Evolutionary conservation across 2,797 vertebrate species (phyloP), one percentile per base, ranked within the genome.

Genomic region (Chelonia mydas): DNA sequence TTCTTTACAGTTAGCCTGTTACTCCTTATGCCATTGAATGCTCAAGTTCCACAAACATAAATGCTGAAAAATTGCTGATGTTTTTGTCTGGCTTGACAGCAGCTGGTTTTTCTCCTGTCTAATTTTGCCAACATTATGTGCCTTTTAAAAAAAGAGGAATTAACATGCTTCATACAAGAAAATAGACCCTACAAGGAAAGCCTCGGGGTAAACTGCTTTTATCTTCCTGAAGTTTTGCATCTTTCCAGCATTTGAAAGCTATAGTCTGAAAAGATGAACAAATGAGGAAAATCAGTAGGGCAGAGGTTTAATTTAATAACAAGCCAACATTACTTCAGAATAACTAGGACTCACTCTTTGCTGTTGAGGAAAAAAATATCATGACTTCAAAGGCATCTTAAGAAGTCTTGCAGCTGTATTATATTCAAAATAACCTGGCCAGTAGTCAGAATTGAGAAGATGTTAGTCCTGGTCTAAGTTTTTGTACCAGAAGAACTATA

Each of bases 281-380:
- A 81, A 55, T 41, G 45, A 59, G 45, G 74, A 77, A 37, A 74
- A 53, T 65, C 50, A 90, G 2, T 41, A 76, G 28, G 78, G 82
- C 53, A 50, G 53, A 84, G 82, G 15, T 92, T 89, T 95, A 89
- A 90, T 89, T 91, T 65, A 76, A 25, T 57, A 3, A 1, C 92
- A 90, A 95, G 84, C 87, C 80, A 49, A 13, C 83, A 87, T 54
- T 77, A 54, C 51, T 90, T 90, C 72, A 91, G 23, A 50, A 92
- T 80, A 91, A 94, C 41, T 87, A 90, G 90, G 72, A 90, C 90
- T 84, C 47, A 2, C 45, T 87, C 0, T 77, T 84, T 74, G 68
- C 61, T 80, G 54, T 81, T 87, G 83, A 92, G 78, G 84, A 54
- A 93, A 82, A 89, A 47, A 88, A 90, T 93, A 81, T 85, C 68